These are phyloP conservation scores for Gadus macrocephalus DNA, from an alignment of 2,113 vertebrate genomes.

Conservation along the genomic window DNA sequence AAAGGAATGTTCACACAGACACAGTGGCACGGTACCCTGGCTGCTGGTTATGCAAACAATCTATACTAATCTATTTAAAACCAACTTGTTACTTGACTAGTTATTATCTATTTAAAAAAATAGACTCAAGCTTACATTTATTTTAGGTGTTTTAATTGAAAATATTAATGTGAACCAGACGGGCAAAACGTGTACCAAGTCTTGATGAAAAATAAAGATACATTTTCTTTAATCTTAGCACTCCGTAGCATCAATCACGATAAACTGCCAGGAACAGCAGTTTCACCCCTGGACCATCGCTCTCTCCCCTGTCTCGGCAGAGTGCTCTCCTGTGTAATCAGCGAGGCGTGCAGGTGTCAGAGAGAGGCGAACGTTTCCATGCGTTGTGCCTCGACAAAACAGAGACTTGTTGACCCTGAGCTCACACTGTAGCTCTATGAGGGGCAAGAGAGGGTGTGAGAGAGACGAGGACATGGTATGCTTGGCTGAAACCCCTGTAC, in stretches of 20 bases:
- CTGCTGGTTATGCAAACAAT: not conserved
- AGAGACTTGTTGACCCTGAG: not conserved
- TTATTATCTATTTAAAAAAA: not conserved
- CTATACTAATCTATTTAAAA: not conserved
- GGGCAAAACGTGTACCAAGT: not conserved
- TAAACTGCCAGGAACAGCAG: not conserved
- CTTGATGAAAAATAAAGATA: not conserved
- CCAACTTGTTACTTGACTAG: not conserved
- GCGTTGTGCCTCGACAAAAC: not conserved
- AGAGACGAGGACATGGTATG: too few species aligned
- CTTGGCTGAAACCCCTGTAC: too few species aligned
- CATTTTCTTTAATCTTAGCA: not conserved
- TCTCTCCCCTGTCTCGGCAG: not conserved
- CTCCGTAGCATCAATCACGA: not conserved
- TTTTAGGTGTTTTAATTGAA: not conserved
- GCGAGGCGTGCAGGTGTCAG: too few species aligned
- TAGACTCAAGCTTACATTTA: not conserved
- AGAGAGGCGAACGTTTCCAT: not conserved
- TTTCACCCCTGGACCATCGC: not conserved
- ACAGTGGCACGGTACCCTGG: not conserved
- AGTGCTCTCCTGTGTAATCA: not conserved
- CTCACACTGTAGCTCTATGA: not conserved
- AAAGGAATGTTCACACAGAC: slow-evolving; percentile 53
- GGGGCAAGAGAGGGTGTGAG: too few species aligned
- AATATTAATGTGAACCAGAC: not conserved